These are phyloP conservation scores for Lytechinus variegatus DNA, from an alignment of 35 echinoderm and acorn worm genomes.

Conservation along the genomic window DNA sequence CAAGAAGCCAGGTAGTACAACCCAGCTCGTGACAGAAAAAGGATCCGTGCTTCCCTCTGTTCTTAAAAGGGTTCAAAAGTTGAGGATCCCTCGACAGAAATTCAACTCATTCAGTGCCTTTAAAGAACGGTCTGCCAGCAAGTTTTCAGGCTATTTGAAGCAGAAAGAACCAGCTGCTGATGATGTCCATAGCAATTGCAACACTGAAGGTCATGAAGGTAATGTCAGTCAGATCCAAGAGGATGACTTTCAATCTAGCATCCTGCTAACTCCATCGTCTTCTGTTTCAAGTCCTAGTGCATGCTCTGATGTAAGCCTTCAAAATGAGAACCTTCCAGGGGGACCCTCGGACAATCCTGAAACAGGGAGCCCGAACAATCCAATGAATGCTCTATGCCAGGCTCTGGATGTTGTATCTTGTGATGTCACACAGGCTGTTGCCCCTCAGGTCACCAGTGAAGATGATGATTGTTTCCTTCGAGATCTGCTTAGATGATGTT, in stretches of 20 bases:
- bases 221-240: neutral
- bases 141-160: neutral
- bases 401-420: conserved; percentile 15
- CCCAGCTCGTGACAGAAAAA: neutral
- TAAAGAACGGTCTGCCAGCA: neutral
- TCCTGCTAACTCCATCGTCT: conserved; percentile 40
- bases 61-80: neutral
- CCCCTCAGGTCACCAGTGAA: neutral
- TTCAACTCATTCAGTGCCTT: neutral
- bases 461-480: conserved; percentile 32
- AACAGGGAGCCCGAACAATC: neutral
- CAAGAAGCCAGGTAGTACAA: neutral
- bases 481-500: conserved; percentile 32
- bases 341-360: neutral
- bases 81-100: neutral
- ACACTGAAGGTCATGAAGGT: neutral
- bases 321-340: conserved; percentile 12
- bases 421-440: neutral
- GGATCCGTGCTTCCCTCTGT: neutral
- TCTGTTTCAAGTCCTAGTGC: conserved; percentile 68
- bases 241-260: conserved; percentile 12
- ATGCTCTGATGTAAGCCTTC: conserved; percentile 58
- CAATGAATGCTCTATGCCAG: conserved; percentile 61
- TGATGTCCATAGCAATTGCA: neutral
- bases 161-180: conserved; percentile 3